A percentile compares a stretch with the other conserved stretches of the same genome.
These are phyloP conservation scores for Sylvicola cinctus DNA, from an alignment of 2,888 invertebrate species.

Conservation along the genomic window DNA sequence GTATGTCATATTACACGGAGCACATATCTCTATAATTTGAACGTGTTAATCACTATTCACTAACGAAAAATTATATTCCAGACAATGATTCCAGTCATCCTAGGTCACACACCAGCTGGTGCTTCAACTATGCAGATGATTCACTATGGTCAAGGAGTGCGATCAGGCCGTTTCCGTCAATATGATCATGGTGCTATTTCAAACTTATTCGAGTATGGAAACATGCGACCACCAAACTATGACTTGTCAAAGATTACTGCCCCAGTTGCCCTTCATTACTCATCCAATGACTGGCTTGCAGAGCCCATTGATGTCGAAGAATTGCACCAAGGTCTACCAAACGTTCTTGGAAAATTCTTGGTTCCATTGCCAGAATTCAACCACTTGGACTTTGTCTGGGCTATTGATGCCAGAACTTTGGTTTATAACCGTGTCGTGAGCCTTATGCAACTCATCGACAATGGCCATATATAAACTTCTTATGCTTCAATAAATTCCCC, in stretches of 20 bases:
- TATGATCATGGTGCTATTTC: constrained; percentile 32
- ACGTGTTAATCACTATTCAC: too few relatives aligned
- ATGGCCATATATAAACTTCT: too few relatives aligned
- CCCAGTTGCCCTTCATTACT: constrained; percentile 43
- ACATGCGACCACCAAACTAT: constrained; percentile 33
- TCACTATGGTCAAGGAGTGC: constrained; percentile 48
- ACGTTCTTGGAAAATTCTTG: constrained; percentile 24
- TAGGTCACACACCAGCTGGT: constrained; percentile 50
- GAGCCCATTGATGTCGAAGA: constrained; percentile 10
- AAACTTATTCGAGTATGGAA: constrained; percentile 34
- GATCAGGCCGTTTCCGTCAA: constrained; percentile 30
- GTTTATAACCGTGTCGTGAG: constrained; percentile 35
- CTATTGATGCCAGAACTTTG: constrained; percentile 34
- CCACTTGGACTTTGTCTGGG: constrained; percentile 40
- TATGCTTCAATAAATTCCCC: too few relatives aligned
- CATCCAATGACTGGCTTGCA: constrained; percentile 42
- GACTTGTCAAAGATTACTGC: constrained; percentile 31
- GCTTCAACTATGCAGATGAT: constrained; percentile 44
- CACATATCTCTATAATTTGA: too few relatives aligned
- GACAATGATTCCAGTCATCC: constrained; percentile 43
- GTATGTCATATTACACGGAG: too few relatives aligned
- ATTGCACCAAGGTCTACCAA: constrained; percentile 13
- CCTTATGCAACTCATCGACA: too few relatives aligned
- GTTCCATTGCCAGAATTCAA: too few relatives aligned
- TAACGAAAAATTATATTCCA: too few relatives aligned